These are phyloP conservation scores for Seira musarum DNA, from an alignment of 2,888 invertebrate genomes.

Conservation along the genomic window DNA sequence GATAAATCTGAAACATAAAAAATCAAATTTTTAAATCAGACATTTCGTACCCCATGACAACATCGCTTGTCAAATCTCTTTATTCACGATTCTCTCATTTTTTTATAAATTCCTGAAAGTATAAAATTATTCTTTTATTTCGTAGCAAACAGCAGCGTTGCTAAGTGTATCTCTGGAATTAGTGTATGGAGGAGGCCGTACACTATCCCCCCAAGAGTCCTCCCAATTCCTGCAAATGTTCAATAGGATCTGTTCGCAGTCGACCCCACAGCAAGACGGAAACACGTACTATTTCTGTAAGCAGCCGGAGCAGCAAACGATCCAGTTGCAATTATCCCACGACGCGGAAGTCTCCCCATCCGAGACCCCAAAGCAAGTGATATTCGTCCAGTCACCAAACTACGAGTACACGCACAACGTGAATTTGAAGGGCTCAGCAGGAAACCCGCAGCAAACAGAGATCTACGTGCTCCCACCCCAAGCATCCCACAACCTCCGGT, in stretches of 20 bases:
- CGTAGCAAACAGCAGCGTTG: not conserved
- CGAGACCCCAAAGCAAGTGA: constrained; percentile 52
- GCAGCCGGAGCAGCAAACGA: constrained; percentile 11
- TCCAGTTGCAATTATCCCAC: constrained; percentile 26
- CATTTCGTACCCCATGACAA: too few relatives aligned
- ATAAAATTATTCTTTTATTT: not conserved
- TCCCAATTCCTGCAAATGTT: constrained; percentile 29
- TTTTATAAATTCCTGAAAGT: not conserved
- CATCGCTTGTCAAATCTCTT: too few relatives aligned
- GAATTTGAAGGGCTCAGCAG: constrained; percentile 22
- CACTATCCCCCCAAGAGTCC: constrained; percentile 43
- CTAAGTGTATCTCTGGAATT: not conserved
- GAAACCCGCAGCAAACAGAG: constrained; percentile 42
- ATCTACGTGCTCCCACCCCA: constrained; percentile 56
- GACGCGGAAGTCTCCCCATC: constrained; percentile 23
- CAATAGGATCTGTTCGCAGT: constrained; percentile 23
- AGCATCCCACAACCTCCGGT: constrained; percentile 33
- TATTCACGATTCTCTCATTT: not conserved
- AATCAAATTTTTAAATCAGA: too few relatives aligned
- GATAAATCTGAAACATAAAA: too few relatives aligned
- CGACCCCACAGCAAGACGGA: constrained; percentile 18
- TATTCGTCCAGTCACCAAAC: constrained; percentile 54
- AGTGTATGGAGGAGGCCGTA: constrained; percentile 26
- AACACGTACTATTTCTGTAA: constrained; percentile 54
- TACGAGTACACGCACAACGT: constrained; percentile 53